phyloP scores from a whole-genome alignment of 2,113 vertebrate genomes.

The Misgurnus mizolepis region DNA sequence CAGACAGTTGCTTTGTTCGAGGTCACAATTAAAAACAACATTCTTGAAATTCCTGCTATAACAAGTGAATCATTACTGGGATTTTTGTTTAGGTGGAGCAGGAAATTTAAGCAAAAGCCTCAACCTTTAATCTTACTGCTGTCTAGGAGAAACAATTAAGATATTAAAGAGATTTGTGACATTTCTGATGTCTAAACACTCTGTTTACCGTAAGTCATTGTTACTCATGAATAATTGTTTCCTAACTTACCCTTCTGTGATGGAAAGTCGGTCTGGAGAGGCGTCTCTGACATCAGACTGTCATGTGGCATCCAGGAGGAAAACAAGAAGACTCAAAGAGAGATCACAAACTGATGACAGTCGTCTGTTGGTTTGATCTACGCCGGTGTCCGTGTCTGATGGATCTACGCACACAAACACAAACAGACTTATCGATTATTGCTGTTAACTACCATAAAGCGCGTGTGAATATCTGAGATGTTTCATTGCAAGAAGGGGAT shows the following conservation, averaged over 20 bases:
- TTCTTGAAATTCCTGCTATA: too few relatives aligned
- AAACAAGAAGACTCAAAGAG: slow-evolving; percentile 40
- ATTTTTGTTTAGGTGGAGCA: too few relatives aligned
- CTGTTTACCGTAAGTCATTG: slow-evolving; percentile 45
- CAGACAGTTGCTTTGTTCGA: too few relatives aligned
- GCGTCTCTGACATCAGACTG: slow-evolving; percentile 30
- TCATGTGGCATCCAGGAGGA: slow-evolving; percentile 52
- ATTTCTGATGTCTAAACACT: slow-evolving; percentile 6
- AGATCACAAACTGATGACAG: slow-evolving; percentile 23
- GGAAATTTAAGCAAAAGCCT: not conserved
- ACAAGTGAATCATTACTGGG: too few relatives aligned
- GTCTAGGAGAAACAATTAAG: not conserved
- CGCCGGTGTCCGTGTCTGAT: slow-evolving; percentile 61
- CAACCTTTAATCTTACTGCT: not conserved
- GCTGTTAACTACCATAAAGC: slow-evolving; percentile 11
- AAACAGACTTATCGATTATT: slow-evolving; percentile 28
- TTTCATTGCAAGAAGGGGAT: too few relatives aligned
- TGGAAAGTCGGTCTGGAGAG: slow-evolving; percentile 40
- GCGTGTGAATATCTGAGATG: not conserved
- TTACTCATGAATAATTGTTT: slow-evolving; percentile 44
- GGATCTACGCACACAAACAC: not conserved
- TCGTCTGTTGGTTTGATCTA: slow-evolving; percentile 63
- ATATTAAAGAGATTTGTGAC: not conserved
- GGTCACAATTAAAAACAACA: too few relatives aligned
- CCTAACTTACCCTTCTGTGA: slow-evolving; percentile 27